phyloP scores from a whole-genome alignment of 2,888 invertebrate species.

The Melanotus villosus region DNA sequence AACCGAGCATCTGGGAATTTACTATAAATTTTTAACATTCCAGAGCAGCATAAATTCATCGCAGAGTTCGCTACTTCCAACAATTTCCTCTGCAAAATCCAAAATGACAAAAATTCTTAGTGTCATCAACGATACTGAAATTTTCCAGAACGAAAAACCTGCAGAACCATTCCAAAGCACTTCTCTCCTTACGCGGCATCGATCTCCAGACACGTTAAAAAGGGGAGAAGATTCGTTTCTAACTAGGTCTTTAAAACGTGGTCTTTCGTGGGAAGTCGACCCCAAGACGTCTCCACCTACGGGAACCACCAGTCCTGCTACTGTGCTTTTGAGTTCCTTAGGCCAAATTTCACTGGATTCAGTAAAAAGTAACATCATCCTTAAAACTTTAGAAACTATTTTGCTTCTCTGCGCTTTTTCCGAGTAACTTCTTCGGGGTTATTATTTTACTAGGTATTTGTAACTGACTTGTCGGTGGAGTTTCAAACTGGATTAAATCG shows the following conservation, averaged over 20 bases:
- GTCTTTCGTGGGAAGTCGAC: constrained; percentile 25
- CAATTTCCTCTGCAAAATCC: constrained; percentile 10
- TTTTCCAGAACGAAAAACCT: neutral
- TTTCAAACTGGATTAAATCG: neutral
- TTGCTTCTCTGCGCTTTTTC: neutral
- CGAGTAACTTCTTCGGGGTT: constrained; percentile 4
- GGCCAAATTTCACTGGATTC: constrained; percentile 11
- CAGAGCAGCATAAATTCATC: constrained; percentile 20
- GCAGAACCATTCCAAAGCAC: neutral
- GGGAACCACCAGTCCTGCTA: constrained; percentile 18
- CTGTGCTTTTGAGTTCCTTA: neutral
- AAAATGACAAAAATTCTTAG: constrained; percentile 7
- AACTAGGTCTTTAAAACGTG: neutral
- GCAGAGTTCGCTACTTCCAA: constrained; percentile 19
- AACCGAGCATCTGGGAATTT: no score
- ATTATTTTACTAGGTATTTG: constrained; percentile 4
- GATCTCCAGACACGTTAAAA: constrained; percentile 26
- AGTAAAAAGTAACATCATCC: neutral
- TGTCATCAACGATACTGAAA: constrained; percentile 2
- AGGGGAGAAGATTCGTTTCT: neutral
- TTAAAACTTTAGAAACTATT: neutral
- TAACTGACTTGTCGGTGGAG: neutral
- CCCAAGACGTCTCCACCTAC: constrained; percentile 18
- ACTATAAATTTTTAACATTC: neutral
- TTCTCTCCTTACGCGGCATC: constrained; percentile 2